Base-by-base conservation (phyloP, 2,888 invertebrate species). In the Sphecodes monilicornis region DNA sequence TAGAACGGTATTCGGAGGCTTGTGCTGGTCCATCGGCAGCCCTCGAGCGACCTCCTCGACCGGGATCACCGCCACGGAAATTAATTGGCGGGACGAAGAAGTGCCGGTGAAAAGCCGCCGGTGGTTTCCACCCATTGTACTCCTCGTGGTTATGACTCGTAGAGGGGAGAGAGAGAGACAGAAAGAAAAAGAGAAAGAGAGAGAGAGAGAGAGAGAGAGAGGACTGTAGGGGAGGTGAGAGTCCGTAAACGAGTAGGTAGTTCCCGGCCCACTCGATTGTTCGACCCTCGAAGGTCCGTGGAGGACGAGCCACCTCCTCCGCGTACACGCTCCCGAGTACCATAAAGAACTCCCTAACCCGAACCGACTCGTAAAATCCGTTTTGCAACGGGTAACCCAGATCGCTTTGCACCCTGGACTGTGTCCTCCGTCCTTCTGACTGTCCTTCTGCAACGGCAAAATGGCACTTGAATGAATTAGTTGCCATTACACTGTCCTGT, bases 181-280 rank as follows among this genome's bases (percentile, higher is more conserved):
- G 43, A 76, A 72, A 81, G 66, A 60, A 39, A 57, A 32, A 78
- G 88, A 80, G 82, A 86, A 86, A 79, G 71, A 50, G 36, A 46
- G 79, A 72, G 32, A 57, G 43, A 76, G 74, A 81, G 66, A 60
- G 43, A 57, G 36, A 78, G 88, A 80, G 89, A 75, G 82, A 86
- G 82, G 89, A 0, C 54, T 57, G 57, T 57, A 57, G 26, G 57
- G 26, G 26, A 57, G 57, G 57, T 75, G 89, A 90, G 90, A 87
- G 86, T 71, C 73, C 82, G 87, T 87, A 89, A 91, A 90, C 89
- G 90, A 90, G 89, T 89, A 89, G 90, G 91, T 90, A 91, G 90
- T 92, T 90, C 90, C 90, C 88, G 88, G 78, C 88, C 83, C 88
- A 91, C 90, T 92, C 92, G 91, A 92, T 92, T 93, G 91, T 93